Evolutionary conservation across 1,140 invertebrate genomes (phyloP).

Genomic region (Cotesia typhae): DNA sequence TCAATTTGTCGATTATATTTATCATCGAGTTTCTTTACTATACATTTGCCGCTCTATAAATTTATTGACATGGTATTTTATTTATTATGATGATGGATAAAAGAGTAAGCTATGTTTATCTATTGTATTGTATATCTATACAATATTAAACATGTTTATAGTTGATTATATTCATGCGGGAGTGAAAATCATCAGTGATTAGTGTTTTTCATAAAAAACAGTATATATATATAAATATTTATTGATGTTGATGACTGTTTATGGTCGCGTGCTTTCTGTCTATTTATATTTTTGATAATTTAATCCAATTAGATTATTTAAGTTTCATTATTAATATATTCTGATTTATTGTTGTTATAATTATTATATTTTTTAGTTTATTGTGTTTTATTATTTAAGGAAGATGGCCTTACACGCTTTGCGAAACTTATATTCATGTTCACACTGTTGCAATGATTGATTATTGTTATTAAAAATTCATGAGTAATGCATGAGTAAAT

Average conservation of each 20-base stretch:
- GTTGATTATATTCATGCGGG: too few relatives aligned
- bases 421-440: background rate
- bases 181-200: slow-evolving; percentile 6
- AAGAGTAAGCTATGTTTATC: too few relatives aligned
- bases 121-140: too few relatives aligned
- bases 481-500: slow-evolving; percentile 5
- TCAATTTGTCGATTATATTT: slow-evolving; percentile 1
- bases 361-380: background rate
- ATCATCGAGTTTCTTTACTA: slow-evolving; percentile 13
- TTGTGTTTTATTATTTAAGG: slow-evolving; percentile 13
- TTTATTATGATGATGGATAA: too few relatives aligned
- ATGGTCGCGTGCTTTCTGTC: too few relatives aligned
- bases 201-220: background rate
- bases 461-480: background rate
- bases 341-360: background rate
- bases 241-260: too few relatives aligned
- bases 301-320: slow-evolving; percentile 9
- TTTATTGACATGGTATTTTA: slow-evolving; percentile 47
- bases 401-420: slow-evolving; percentile 4
- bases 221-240: too few relatives aligned
- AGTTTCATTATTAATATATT: background rate
- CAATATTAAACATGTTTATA: too few relatives aligned
- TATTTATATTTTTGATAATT: background rate
- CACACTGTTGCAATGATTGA: background rate
- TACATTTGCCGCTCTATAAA: slow-evolving; percentile 51